A percentile compares a stretch with the other conserved stretches of the same genome.
These are phyloP conservation scores for Ypsolopha scabrella DNA, from an alignment of 2,888 invertebrate genomes.

Conservation along the genomic window DNA sequence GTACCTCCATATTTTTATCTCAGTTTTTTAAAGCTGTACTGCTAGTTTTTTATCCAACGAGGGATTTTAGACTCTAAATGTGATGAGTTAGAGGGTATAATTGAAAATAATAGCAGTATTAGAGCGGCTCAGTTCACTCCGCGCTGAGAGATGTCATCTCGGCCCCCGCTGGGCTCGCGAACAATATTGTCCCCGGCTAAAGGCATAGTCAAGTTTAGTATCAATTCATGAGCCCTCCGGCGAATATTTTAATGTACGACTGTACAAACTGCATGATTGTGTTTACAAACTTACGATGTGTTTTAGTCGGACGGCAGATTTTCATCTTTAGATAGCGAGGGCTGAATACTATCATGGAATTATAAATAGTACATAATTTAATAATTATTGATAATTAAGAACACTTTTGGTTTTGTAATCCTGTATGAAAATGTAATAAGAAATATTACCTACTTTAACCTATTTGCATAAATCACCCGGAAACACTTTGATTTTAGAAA, in stretches of 20 bases:
- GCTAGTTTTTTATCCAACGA: too few relatives aligned
- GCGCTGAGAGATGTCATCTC: conserved; percentile 68
- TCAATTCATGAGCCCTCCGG: conserved; percentile 56
- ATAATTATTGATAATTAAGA: too few relatives aligned
- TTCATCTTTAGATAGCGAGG: too few relatives aligned
- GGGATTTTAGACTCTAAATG: too few relatives aligned
- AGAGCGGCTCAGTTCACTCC: conserved; percentile 43
- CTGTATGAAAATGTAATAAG: too few relatives aligned
- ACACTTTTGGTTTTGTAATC: too few relatives aligned
- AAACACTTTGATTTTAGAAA: too few relatives aligned
- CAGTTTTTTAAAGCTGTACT: conserved; percentile 30
- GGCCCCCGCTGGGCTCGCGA: conserved; percentile 58
- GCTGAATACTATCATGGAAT: too few relatives aligned
- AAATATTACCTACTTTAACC: too few relatives aligned
- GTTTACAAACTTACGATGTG: not conserved
- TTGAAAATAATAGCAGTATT: conserved; percentile 23
- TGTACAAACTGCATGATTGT: not conserved
- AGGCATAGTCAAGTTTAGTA: conserved; percentile 60
- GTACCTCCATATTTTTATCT: conserved; percentile 60
- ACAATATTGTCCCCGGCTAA: conserved; percentile 66
- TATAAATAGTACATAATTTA: too few relatives aligned
- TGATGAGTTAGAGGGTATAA: conserved; percentile 7
- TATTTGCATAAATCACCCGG: too few relatives aligned
- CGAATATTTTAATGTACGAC: conserved; percentile 21
- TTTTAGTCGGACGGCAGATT: too few relatives aligned